Evolutionary conservation across 2,797 vertebrate genomes (phyloP), one percentile per base, ranked within the genome.

Genomic region (Paedocypris micromegethes): DNA sequence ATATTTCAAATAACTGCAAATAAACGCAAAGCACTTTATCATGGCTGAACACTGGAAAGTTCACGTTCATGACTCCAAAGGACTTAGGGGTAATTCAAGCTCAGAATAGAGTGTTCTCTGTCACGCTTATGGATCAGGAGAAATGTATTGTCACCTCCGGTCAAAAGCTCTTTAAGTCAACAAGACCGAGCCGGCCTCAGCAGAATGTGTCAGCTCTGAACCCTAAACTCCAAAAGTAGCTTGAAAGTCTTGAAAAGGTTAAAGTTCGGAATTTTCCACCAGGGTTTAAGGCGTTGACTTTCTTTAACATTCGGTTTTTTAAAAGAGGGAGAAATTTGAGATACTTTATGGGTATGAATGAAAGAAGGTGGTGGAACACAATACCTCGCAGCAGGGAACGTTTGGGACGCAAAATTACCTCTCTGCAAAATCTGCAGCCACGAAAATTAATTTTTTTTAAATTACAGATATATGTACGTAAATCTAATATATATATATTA

Each of bases 241-340:
- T 5, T 40, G 23, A 37, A 48, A 39, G 51, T 55, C 23, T 5
- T 40, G 23, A 37, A 48, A 39, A 55, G 59, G 55, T 53, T 58
- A 66, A 70, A 70, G 73, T 66, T 75, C 58, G 67, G 6, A 58
- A 59, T 75, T 68, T 68, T 72, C 41, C 45, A 45, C 41, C 1
- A 49, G n/a, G 37, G 7, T n/a, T 45, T 40, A 44, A 7, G 40
- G 69, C 69, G 42, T 64, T 63, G 48, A 5, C 40, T 68, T 64
- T 64, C 59, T 41, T 7, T 37, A 5, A 41, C 51, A 69, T 62
- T 69, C 51, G 39, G 5, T 8, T 39, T 52, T 51, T 47, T 39
- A 55, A 23, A 38, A 61, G 5, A 42, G 37, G 37, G 3, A 43
- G 49, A 60, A 60, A 68, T 38, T 39, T 3, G 23, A 68, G 50